Evolutionary conservation across 2,888 invertebrate species (phyloP).

Genomic region (Orchesella flavescens): DNA sequence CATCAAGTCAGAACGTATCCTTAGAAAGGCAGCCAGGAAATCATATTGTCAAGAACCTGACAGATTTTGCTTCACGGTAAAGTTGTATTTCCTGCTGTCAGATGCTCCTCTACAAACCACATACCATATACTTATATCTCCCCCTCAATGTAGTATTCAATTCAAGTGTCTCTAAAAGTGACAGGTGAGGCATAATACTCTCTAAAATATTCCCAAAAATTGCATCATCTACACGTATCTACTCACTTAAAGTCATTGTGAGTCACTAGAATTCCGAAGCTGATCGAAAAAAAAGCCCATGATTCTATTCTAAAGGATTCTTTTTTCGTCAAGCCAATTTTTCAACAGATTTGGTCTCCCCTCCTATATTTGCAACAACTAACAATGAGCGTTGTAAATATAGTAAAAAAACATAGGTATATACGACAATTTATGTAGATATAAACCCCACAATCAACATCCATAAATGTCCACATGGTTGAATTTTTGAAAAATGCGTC

Average conservation of each 20-base stretch:
- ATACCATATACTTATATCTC: slow-evolving; percentile 44
- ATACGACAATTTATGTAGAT: slow-evolving; percentile 50
- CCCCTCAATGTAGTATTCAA: slow-evolving; percentile 23
- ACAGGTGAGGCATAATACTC: slow-evolving; percentile 60
- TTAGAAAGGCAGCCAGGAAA: slow-evolving; percentile 65
- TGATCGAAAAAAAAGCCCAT: slow-evolving; percentile 26
- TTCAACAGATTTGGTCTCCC: no score
- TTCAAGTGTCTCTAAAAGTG: slow-evolving; percentile 49
- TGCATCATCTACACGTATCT: slow-evolving; percentile 23
- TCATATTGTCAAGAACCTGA: slow-evolving; percentile 68
- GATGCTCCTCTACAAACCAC: slow-evolving; percentile 38
- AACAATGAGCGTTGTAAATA: no score
- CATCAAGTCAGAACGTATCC: slow-evolving; percentile 60
- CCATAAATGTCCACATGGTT: slow-evolving; percentile 60
- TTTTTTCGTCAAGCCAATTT: neutral
- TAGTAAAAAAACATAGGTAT: slow-evolving; percentile 11
- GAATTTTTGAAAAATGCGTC: slow-evolving; percentile 58
- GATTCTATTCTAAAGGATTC: neutral
- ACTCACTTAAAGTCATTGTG: no score
- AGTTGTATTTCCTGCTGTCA: slow-evolving; percentile 67
- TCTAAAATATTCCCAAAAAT: slow-evolving; percentile 55
- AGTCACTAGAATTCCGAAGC: neutral
- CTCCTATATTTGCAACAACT: no score
- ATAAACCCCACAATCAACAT: slow-evolving; percentile 50
- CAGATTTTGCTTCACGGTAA: slow-evolving; percentile 62